Conservation (phyloP, 2,888 invertebrate species). For the Dione juno region DNA sequence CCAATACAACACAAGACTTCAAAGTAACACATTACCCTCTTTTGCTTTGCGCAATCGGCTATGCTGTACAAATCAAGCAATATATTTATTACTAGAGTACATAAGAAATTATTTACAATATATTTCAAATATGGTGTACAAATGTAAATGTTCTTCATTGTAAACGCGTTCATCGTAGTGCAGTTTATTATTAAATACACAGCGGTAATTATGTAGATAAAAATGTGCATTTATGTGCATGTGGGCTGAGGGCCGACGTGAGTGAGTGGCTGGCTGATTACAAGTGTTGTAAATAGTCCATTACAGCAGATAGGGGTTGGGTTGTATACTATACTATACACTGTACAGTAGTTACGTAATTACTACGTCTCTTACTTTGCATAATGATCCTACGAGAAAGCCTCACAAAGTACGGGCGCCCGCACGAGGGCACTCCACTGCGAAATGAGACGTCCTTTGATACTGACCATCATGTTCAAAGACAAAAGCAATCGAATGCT, state of each 20-base stretch:
- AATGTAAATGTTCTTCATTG: too few relatives aligned
- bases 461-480: neutral
- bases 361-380: conserved; percentile 12
- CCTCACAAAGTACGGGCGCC: conserved; percentile 12
- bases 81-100: too few relatives aligned
- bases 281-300: conserved; percentile 18
- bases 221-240: conserved; percentile 10
- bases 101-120: too few relatives aligned
- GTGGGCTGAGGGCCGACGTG: neutral
- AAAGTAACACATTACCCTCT: too few relatives aligned
- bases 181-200: neutral
- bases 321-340: too few relatives aligned
- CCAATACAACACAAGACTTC: too few relatives aligned
- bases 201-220: conserved; percentile 2
- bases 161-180: too few relatives aligned
- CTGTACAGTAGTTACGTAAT: conserved; percentile 5
- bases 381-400: conserved; percentile 12
- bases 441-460: conserved; percentile 7
- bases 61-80: too few relatives aligned
- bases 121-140: too few relatives aligned
- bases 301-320: conserved; percentile 17
- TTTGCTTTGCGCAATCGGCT: too few relatives aligned
- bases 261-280: neutral
- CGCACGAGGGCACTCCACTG: neutral
- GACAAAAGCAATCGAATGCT: neutral